Evolutionary conservation across 2,888 invertebrate species (phyloP), one percentile per base, ranked within the genome.

Genomic region (Lasioglossum leucozonium): DNA sequence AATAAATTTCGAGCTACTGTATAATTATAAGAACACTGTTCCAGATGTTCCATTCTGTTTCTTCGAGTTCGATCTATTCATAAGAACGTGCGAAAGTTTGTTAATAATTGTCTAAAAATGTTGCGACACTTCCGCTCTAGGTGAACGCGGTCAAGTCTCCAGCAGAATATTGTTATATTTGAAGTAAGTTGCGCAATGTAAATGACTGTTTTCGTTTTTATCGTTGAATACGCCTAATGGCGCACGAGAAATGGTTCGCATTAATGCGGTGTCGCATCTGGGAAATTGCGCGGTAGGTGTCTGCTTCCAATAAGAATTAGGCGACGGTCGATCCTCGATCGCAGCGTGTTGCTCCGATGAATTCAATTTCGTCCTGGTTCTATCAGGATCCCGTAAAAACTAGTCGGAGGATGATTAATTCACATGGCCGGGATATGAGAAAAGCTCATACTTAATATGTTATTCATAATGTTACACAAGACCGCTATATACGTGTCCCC

Each of bases 311-410:
- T 26, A 55, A 65, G 44, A 73, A 58, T 69, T 30, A 55, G 67
- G 37, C 34, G 81, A 80, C 71, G 51, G 51, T 69, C 72, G 74
- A 34, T 75, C 51, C 30, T 37, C 8, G 55, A n/a, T 22, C 34
- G 65, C 10, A 22, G 22, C 34, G 72, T 51, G 47, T 47, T 47
- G 8, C 76, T 22, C 44, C 82, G 81, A 74, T 82, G 42, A 81
- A 82, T 81, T 82, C 82, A 81, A 81, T 81, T 82, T 74, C 69
- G 42, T 37, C 69, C 30, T 16, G 69, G 71, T 71, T 82, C 37
- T 26, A 81, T 81, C 73, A 18, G 11, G 37, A 18, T 18, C 4
- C 1, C 4, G 37, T 30, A 81, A 73, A 81, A 69, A 73, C 16
- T 16, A 22, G 16, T 22, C 55, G 18, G 42, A 13, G 13, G 34